phyloP scores from a whole-genome alignment of 2,797 vertebrate genomes.

The Pseudochirops cupreus region DNA sequence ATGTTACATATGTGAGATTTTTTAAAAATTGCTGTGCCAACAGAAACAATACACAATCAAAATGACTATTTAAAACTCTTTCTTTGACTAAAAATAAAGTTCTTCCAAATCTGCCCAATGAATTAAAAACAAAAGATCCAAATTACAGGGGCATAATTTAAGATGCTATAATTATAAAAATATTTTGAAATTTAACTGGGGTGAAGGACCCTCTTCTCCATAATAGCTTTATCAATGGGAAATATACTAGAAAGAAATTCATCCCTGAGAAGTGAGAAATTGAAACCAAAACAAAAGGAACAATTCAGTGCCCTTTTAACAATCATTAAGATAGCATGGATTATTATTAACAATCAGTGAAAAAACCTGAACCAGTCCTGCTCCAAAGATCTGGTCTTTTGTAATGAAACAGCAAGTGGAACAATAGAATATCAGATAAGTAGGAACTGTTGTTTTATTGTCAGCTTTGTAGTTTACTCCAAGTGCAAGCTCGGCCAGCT shows the following conservation, averaged over 20 bases:
- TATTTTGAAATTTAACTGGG: slow-evolving; percentile 58
- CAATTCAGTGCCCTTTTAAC: slow-evolving; percentile 48
- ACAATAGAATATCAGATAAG: slow-evolving; percentile 79
- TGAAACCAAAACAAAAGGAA: slow-evolving; percentile 41
- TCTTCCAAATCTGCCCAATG: background rate
- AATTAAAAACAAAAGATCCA: slow-evolving; percentile 42
- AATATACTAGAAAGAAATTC: slow-evolving; percentile 52
- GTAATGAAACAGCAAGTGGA: slow-evolving; percentile 77
- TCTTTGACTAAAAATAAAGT: background rate
- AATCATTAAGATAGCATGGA: slow-evolving; percentile 39
- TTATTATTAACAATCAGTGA: slow-evolving; percentile 65
- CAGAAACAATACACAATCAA: slow-evolving; percentile 46
- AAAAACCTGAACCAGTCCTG: slow-evolving; percentile 68
- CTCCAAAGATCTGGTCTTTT: slow-evolving; percentile 65
- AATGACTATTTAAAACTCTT: slow-evolving; percentile 50
- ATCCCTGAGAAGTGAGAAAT: slow-evolving; percentile 74
- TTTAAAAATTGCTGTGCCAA: background rate
- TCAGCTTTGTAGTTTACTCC: slow-evolving; percentile 73
- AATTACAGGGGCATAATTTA: slow-evolving; percentile 54
- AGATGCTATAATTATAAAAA: slow-evolving; percentile 38
- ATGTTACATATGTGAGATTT: slow-evolving; percentile 51
- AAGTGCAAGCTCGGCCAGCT: slow-evolving; percentile 68
- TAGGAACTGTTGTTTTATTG: slow-evolving; percentile 82
- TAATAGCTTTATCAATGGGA: slow-evolving; percentile 53
- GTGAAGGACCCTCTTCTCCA: slow-evolving; percentile 41